A percentile compares a stretch with the other conserved stretches of the same genome.
Evolutionary conservation across 92 coral and sea anemone species (phyloP).

Genomic region (Porites lobata): DNA sequence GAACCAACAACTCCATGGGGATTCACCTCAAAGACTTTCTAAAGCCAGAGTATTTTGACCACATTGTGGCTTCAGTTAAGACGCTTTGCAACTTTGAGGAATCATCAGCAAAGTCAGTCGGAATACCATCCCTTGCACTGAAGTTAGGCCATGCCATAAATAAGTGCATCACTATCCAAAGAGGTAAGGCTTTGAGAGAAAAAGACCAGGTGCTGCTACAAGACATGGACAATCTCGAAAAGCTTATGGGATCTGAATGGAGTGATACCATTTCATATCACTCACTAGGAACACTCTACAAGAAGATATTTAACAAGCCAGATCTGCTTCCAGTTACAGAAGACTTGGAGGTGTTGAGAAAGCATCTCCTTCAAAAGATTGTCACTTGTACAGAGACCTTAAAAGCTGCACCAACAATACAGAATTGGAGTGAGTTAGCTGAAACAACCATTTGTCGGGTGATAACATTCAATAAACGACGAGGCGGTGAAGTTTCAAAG

Average conservation of each 20-base stretch:
- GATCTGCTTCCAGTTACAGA: slow-evolving; percentile 45
- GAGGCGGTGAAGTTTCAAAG: slow-evolving; percentile 61
- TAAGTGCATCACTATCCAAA: no score
- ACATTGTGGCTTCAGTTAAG: no score
- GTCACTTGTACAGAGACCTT: neutral
- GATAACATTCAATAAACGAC: slow-evolving; percentile 59
- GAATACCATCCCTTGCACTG: no score
- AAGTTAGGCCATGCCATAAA: no score
- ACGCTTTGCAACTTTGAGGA: no score
- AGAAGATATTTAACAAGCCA: slow-evolving; percentile 29
- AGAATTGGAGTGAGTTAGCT: slow-evolving; percentile 36
- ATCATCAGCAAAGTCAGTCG: no score
- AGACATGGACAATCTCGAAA: slow-evolving; percentile 33
- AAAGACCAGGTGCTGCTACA: neutral
- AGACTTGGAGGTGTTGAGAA: slow-evolving; percentile 37
- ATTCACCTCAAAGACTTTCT: no score
- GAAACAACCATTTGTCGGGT: slow-evolving; percentile 8
- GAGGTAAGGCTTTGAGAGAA: no score
- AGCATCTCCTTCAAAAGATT: slow-evolving; percentile 20
- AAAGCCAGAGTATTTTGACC: no score
- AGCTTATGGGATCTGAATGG: slow-evolving; percentile 58
- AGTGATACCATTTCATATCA: slow-evolving; percentile 38
- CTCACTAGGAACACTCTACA: slow-evolving; percentile 27
- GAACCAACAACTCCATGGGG: no score
- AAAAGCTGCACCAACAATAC: neutral